These are phyloP conservation scores for Ceyx cyanopectus DNA, from an alignment of 2,113 vertebrate genomes.

Conservation along the genomic window DNA sequence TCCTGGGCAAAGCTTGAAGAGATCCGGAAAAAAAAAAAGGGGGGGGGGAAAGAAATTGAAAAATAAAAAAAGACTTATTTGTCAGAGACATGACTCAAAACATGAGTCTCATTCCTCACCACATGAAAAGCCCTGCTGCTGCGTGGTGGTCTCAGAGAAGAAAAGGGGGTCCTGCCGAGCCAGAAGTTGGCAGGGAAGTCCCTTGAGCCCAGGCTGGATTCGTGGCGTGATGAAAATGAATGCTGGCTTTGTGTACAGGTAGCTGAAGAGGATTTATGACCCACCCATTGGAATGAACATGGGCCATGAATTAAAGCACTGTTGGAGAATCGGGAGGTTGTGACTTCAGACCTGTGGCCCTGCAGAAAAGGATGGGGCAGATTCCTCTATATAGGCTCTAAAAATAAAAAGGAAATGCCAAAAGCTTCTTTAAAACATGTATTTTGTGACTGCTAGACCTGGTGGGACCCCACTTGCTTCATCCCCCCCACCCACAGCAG, in stretches of 20 bases:
- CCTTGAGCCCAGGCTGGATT: background rate
- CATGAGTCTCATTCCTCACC: background rate
- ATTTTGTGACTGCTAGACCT: background rate
- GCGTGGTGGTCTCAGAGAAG: background rate
- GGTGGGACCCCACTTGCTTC: background rate
- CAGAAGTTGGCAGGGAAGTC: slow-evolving; percentile 9
- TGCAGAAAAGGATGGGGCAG: background rate
- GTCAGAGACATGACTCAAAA: background rate
- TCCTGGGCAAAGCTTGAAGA: background rate
- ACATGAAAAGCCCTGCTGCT: slow-evolving; percentile 47
- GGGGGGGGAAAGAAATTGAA: background rate
- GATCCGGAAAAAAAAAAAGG: background rate
- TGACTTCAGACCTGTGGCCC: background rate
- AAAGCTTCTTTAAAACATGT: background rate
- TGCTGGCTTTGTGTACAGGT: slow-evolving; percentile 38
- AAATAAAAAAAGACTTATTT: background rate
- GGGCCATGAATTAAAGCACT: slow-evolving; percentile 22
- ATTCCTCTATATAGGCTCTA: background rate
- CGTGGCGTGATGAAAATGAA: background rate
- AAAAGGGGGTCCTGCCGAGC: slow-evolving; percentile 1
- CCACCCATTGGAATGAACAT: background rate
- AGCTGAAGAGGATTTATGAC: slow-evolving; percentile 54
- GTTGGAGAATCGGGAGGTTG: background rate
- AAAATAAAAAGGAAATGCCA: background rate
- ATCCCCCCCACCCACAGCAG: background rate